phyloP scores from a whole-genome alignment of 2,888 invertebrate genomes.

The Parnassius mnemosyne region DNA sequence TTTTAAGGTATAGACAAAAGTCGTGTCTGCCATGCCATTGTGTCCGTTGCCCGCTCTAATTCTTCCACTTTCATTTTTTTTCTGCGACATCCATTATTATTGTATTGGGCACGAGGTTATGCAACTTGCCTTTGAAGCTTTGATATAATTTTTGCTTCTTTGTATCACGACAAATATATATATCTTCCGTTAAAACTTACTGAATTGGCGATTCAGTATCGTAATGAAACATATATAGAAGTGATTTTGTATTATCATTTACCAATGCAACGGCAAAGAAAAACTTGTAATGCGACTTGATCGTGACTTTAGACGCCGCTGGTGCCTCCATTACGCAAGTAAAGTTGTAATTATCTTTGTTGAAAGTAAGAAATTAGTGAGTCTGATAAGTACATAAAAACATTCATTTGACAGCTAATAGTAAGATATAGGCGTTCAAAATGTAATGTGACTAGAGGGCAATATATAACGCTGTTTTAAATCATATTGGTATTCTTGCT shows the following conservation, averaged over 20 bases:
- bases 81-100: slow-evolving; percentile 74
- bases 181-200: not conserved
- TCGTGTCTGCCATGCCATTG: slow-evolving; percentile 68
- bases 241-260: slow-evolving; percentile 28
- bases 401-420: not conserved
- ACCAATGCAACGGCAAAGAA: slow-evolving; percentile 33
- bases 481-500: too few species aligned
- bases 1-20: slow-evolving; percentile 29
- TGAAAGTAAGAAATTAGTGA: slow-evolving; percentile 73
- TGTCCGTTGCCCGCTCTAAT: slow-evolving; percentile 72
- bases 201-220: not conserved
- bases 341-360: slow-evolving; percentile 70
- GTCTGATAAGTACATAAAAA: slow-evolving; percentile 36
- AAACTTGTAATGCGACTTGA: slow-evolving; percentile 50
- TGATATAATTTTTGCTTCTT: slow-evolving; percentile 78
- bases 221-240: slow-evolving; percentile 33
- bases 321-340: slow-evolving; percentile 66
- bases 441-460: too few species aligned
- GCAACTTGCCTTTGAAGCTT: slow-evolving; percentile 73
- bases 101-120: slow-evolving; percentile 76
- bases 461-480: too few species aligned
- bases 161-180: slow-evolving; percentile 45
- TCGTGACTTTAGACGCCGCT: slow-evolving; percentile 76
- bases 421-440: not conserved
- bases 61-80: slow-evolving; percentile 74